phyloP scores from a whole-genome alignment of 2,797 vertebrate species.

The Martes flavigula region DNA sequence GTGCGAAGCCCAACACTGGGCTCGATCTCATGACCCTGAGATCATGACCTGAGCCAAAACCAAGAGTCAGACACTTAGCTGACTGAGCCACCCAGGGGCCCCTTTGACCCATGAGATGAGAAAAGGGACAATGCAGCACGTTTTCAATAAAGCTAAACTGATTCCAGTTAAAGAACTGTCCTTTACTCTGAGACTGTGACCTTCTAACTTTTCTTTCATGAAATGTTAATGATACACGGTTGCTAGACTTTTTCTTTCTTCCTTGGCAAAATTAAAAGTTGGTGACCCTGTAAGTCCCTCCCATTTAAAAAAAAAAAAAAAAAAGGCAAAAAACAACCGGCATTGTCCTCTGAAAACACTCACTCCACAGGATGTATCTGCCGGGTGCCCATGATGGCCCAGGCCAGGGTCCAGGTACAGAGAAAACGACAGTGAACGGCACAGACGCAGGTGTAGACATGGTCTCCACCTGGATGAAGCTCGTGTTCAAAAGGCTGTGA shows the following conservation, averaged over 20 bases:
- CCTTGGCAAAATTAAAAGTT: conserved; percentile 13
- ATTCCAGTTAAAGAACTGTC: background rate
- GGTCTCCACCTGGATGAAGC: background rate
- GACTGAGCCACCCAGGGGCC: background rate
- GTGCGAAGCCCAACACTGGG: rapidly evolving
- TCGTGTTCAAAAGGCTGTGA: rapidly evolving
- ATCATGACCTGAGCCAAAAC: background rate
- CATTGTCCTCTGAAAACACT: background rate
- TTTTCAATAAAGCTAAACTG: background rate
- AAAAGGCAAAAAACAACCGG: background rate
- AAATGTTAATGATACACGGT: background rate
- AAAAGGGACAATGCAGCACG: too few species aligned
- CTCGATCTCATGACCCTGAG: background rate
- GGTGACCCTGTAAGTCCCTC: background rate
- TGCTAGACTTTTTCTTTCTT: conserved; percentile 13
- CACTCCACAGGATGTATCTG: rapidly evolving
- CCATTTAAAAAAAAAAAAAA: background rate
- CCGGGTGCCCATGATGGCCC: background rate
- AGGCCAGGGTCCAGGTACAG: background rate
- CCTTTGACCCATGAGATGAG: background rate
- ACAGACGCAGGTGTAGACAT: rapidly evolving
- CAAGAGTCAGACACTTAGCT: background rate
- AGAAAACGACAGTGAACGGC: background rate
- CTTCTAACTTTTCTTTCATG: conserved; percentile 12
- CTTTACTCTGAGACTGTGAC: background rate